These are phyloP conservation scores for Dioctria rufipes DNA, from an alignment of 2,888 invertebrate genomes.

Conservation along the genomic window DNA sequence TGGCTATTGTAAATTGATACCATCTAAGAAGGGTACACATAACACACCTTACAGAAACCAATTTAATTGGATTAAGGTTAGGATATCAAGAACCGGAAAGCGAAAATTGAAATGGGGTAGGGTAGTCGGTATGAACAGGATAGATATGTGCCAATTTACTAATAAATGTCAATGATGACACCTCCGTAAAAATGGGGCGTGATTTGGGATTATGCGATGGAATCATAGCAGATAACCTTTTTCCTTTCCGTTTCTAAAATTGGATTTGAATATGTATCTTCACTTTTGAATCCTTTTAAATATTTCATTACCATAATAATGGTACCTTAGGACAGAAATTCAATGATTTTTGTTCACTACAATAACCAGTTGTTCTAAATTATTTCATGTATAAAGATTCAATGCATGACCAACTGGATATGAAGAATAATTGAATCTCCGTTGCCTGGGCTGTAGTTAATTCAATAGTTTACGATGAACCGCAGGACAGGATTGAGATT, in stretches of 20 bases:
- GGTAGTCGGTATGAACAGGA: slow-evolving; percentile 2
- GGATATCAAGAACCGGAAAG: slow-evolving; percentile 17
- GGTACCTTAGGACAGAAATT: too few relatives aligned
- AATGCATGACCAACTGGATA: too few relatives aligned
- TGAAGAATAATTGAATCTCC: too few relatives aligned
- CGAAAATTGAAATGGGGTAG: neutral
- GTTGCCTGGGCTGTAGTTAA: too few relatives aligned
- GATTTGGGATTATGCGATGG: neutral
- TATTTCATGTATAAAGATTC: too few relatives aligned
- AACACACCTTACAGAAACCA: slow-evolving; percentile 20
- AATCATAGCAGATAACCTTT: neutral
- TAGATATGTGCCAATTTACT: slow-evolving; percentile 33
- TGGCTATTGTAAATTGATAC: slow-evolving; percentile 45
- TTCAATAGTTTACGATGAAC: neutral
- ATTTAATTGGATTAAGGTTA: slow-evolving; percentile 39
- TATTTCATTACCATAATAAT: neutral
- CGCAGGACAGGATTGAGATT: neutral
- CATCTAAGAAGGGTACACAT: slow-evolving; percentile 15
- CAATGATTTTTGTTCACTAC: too few relatives aligned
- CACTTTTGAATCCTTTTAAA: neutral
- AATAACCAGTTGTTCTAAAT: too few relatives aligned
- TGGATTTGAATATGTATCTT: neutral
- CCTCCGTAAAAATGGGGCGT: slow-evolving; percentile 4
- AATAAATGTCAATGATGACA: slow-evolving; percentile 36
- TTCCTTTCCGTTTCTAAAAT: neutral